Evolutionary conservation across 2,113 vertebrate species (phyloP), one percentile per base, ranked within the genome.

Genomic region (Pteruthius melanotis): DNA sequence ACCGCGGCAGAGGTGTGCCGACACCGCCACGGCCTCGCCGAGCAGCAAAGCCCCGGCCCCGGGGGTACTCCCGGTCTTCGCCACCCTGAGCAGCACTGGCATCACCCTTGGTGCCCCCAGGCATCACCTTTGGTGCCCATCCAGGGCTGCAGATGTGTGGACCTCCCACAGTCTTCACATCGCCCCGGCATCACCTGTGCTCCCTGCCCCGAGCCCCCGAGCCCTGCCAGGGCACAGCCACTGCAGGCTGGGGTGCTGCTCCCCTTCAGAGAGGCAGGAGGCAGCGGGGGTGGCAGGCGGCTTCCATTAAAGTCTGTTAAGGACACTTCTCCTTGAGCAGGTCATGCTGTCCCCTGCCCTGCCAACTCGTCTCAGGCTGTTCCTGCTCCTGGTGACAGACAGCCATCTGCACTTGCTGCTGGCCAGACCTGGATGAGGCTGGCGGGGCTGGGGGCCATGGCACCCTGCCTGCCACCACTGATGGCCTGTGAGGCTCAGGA

Each of bases 381-480:
- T n/a, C 23, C 13, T 0, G 3, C 23, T 54, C 35, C 47, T 1
- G 1, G n/a, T 47, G 49, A 56, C 23, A 37, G 27, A 21, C 63
- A 85, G 50, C 30, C 37, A 49, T 21, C 42, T 7, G 4, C 49
- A 54, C 53, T 30, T 37, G 13, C 66, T 60, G 66, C 44, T 1
- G 2, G 19, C 22, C 44, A 54, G 15, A 45, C 23, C 21, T 28
- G 54, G 30, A 13, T 15, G 59, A 7, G 1, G 45, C 52, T 2
- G 3, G 44, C 0, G 0, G n/a, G 57, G 40, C 39, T 50, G 45
- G 27, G 28, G 66, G 13, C 31, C 8, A 0, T 2, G 10, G 22
- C n/a, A 53, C 50, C 11, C 33, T 3, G 1, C 24, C 33, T 42
- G 54, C 20, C 57, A 85, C 61, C 47, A 39, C 8, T 1, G 17